Conservation (phyloP, 2,113 vertebrate genomes). For the Hassar affinis region DNA sequence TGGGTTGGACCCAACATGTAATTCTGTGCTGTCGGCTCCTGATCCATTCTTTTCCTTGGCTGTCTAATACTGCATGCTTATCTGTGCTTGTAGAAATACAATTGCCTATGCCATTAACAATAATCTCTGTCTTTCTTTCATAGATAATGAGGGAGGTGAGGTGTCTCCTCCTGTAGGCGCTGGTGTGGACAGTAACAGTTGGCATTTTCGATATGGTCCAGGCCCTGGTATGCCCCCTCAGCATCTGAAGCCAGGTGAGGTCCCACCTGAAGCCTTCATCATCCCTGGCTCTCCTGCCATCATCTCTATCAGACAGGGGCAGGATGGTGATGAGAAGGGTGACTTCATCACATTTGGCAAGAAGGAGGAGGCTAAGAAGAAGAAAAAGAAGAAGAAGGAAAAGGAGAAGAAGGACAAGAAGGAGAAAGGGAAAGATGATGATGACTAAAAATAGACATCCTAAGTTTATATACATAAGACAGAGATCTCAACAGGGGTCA, state of each 20-base stretch:
- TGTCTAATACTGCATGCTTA: not conserved
- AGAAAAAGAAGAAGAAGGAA: constrained; percentile 97
- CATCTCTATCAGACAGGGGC: constrained; percentile 97
- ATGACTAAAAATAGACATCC: constrained; percentile 82
- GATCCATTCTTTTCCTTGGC: constrained; percentile 2
- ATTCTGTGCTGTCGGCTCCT: constrained; percentile 3
- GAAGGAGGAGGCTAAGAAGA: constrained; percentile 98
- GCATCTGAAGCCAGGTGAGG: constrained; percentile 92
- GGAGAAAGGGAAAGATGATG: constrained; percentile 94
- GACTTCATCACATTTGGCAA: constrained; percentile 99
- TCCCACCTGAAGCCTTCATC: constrained; percentile 98
- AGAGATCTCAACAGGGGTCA: constrained; percentile 74
- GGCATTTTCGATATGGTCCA: constrained; percentile 97
- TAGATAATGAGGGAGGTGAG: constrained; percentile 93
- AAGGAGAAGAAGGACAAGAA: constrained; percentile 96
- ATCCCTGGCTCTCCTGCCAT: constrained; percentile 98
- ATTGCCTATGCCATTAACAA: not conserved
- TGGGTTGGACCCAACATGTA: constrained; percentile 42
- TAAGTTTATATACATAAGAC: constrained; percentile 74
- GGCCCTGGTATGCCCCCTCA: constrained; percentile 80
- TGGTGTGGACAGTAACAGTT: constrained; percentile 98
- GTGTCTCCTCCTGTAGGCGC: constrained; percentile 95
- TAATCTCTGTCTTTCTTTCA: constrained; percentile 62
- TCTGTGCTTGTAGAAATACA: constrained; percentile 8
- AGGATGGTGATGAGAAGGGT: constrained; percentile 91